phyloP scores from a whole-genome alignment of 2,888 invertebrate genomes.

The Standfussiana lucernea region DNA sequence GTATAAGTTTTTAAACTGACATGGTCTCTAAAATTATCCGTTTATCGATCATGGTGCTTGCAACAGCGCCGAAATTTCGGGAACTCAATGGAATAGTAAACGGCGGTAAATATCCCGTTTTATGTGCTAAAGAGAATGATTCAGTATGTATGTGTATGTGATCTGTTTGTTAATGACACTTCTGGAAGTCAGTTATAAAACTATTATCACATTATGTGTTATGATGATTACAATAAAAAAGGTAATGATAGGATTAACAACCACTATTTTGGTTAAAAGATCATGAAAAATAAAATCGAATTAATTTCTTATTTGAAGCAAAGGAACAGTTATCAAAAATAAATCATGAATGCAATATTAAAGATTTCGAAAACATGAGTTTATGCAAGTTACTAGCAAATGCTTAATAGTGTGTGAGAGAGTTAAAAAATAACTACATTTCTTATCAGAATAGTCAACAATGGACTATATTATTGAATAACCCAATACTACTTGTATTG shows the following conservation, averaged over 20 bases:
- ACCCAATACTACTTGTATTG: no score
- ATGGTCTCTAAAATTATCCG: no score
- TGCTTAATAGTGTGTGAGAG: neutral
- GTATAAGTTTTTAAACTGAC: no score
- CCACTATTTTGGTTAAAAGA: neutral
- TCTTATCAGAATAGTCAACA: slow-evolving; percentile 31
- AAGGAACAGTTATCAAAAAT: no score
- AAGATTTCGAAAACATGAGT: neutral
- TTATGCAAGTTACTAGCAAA: neutral
- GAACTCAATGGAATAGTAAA: no score
- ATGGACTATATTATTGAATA: no score
- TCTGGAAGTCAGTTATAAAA: neutral
- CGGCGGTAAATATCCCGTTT: no score
- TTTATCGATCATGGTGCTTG: no score
- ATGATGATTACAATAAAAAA: neutral
- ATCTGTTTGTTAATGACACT: slow-evolving; percentile 4
- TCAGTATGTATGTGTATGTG: slow-evolving; percentile 19
- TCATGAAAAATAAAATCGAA: neutral
- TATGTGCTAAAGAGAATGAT: no score
- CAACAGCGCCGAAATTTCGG: no score
- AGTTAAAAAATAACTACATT: slow-evolving; percentile 17
- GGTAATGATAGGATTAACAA: neutral
- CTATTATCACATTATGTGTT: neutral
- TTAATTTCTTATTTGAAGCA: neutral
- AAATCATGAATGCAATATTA: neutral